These are phyloP conservation scores for Isaurus tuberculatus DNA, from an alignment of 92 coral and sea anemone species.

Conservation along the genomic window DNA sequence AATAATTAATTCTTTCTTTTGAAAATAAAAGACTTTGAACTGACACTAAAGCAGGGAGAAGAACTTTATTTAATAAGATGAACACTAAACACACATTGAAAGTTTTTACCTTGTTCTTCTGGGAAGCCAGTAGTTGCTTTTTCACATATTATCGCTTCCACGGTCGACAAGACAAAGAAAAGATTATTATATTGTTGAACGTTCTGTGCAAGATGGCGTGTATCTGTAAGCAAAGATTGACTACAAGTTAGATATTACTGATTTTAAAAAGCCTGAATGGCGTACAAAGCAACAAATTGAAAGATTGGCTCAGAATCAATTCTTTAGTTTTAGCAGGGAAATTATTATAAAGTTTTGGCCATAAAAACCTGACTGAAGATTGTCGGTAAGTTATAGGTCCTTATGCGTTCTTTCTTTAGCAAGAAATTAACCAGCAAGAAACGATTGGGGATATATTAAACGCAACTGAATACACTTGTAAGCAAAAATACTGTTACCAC, in stretches of 20 bases:
- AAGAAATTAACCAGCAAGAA: too few relatives aligned
- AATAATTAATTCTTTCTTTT: too few relatives aligned
- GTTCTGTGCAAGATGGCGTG: background rate
- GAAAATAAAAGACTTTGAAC: too few relatives aligned
- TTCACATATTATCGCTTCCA: conserved; percentile 7
- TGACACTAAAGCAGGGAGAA: background rate
- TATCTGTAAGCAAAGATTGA: background rate
- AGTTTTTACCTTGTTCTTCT: conserved; percentile 9
- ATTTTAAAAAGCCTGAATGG: background rate
- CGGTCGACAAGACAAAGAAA: conserved; percentile 8
- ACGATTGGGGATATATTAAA: too few relatives aligned
- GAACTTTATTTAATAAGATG: background rate
- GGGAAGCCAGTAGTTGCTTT: conserved; percentile 18
- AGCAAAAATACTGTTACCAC: too few relatives aligned
- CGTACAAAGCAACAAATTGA: background rate
- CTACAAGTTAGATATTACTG: background rate
- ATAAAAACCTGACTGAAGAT: too few relatives aligned
- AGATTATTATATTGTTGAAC: conserved; percentile 12
- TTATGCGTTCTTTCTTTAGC: too few relatives aligned
- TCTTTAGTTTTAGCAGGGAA: background rate
- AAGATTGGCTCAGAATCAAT: too few relatives aligned
- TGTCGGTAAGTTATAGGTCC: too few relatives aligned
- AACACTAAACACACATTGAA: background rate
- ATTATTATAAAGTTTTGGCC: background rate
- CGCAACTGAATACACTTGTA: too few relatives aligned